These are phyloP conservation scores for Protodeltote pygarga DNA, from an alignment of 2,888 invertebrate genomes.

Conservation along the genomic window DNA sequence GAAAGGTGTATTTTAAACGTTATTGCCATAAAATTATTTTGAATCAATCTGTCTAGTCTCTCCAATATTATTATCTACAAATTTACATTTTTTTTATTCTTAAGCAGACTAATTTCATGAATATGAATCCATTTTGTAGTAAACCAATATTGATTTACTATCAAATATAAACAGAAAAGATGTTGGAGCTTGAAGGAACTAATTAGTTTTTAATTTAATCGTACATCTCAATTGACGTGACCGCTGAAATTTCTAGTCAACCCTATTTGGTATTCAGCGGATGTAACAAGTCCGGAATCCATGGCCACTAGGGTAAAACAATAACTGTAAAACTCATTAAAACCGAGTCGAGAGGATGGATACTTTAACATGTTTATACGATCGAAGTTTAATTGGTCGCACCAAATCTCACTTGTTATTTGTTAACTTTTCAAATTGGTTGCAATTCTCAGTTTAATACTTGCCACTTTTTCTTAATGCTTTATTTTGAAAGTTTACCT, in stretches of 20 bases:
- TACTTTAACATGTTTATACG: conserved; percentile 65
- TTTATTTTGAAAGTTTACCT: conserved; percentile 17
- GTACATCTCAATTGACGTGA: conserved; percentile 54
- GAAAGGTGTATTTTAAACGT: conserved; percentile 11
- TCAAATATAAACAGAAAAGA: too few species aligned
- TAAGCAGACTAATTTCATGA: too few species aligned
- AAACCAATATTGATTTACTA: too few species aligned
- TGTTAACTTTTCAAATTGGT: conserved; percentile 48
- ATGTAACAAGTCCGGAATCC: conserved; percentile 67
- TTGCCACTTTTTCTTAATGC: conserved; percentile 17
- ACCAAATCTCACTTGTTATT: conserved; percentile 53
- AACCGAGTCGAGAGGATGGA: conserved; percentile 57
- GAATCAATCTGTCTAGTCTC: too few species aligned
- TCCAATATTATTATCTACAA: too few species aligned
- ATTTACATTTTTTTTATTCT: too few species aligned
- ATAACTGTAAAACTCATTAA: conserved; percentile 85
- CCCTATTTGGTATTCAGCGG: conserved; percentile 64
- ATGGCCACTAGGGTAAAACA: conserved; percentile 74
- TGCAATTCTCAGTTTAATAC: conserved; percentile 23
- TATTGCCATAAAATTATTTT: too few species aligned
- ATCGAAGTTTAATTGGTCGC: conserved; percentile 76
- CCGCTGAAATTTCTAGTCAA: conserved; percentile 57
- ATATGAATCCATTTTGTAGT: too few species aligned
- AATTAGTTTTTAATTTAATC: conserved; percentile 47
- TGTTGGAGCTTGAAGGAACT: conserved; percentile 10